Conservation (phyloP, 2,888 invertebrate species). For the Drosophila anomalipes region DNA sequence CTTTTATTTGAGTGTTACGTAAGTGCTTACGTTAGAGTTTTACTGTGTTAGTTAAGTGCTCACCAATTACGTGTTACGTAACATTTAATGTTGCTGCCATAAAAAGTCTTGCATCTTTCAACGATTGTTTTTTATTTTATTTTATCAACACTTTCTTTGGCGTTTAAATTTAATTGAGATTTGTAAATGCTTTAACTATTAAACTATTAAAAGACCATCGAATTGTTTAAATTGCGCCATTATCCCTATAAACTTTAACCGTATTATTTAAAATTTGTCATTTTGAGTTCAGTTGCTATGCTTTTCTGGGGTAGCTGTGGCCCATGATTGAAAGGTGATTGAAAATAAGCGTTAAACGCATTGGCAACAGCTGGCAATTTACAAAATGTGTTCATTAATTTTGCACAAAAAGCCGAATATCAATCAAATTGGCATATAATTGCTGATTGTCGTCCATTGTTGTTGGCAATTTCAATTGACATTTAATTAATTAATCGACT, state of each 20-base stretch:
- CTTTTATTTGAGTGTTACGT: not conserved
- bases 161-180: not conserved
- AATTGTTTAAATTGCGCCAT: not conserved
- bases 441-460: conserved; percentile 51
- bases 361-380: conserved; percentile 31
- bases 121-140: not conserved
- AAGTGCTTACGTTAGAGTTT: not conserved
- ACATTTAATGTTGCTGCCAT: not conserved
- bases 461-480: conserved; percentile 69
- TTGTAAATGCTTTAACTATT: not conserved
- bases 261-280: not conserved
- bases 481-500: conserved; percentile 81
- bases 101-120: not conserved
- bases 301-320: not conserved
- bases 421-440: conserved; percentile 15
- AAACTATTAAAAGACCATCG: not conserved
- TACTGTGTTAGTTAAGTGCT: not conserved
- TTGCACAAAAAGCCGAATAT: conserved; percentile 22
- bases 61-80: not conserved
- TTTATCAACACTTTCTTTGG: not conserved
- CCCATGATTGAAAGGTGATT: conserved; percentile 9
- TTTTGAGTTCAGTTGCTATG: not conserved
- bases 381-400: conserved; percentile 62
- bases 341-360: conserved; percentile 10
- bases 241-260: not conserved